A percentile compares a stretch with the other conserved stretches of the same genome.
phyloP scores from a whole-genome alignment of 2,113 vertebrate species.

The Cyanoliseus patagonus region DNA sequence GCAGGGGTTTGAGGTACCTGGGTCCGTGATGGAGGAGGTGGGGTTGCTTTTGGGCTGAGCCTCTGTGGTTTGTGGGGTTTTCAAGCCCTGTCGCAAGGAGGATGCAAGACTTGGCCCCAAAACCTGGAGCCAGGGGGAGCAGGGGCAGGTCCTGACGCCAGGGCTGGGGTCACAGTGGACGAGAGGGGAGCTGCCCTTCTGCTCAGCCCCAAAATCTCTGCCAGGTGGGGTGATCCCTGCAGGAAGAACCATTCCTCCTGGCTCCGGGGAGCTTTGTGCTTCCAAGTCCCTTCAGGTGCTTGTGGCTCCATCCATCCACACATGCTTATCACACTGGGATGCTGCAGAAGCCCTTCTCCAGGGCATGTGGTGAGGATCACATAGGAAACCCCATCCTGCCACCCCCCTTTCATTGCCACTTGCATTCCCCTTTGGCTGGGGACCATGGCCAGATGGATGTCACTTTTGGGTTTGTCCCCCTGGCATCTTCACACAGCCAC shows the following conservation, averaged over 20 bases:
- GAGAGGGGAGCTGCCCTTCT: neutral
- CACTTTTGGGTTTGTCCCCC: neutral
- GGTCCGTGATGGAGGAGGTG: rapidly evolving
- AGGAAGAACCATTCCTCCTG: neutral
- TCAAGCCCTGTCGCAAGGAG: rapidly evolving
- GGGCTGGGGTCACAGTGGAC: neutral
- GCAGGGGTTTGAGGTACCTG: rapidly evolving
- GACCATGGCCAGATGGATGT: rapidly evolving
- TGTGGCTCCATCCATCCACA: neutral
- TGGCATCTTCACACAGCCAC: neutral
- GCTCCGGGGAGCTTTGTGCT: neutral
- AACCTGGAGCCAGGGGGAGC: neutral
- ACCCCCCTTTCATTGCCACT: neutral
- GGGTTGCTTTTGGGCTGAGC: neutral
- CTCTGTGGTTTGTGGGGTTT: rapidly evolving
- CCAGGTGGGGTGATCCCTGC: rapidly evolving
- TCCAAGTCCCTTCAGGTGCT: neutral
- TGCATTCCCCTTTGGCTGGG: neutral
- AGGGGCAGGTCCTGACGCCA: neutral
- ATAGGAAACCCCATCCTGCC: neutral
- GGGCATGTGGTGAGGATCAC: neutral
- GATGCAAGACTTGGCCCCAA: neutral
- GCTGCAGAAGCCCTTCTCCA: neutral
- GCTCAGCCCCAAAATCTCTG: neutral
- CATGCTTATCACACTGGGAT: neutral